phyloP scores from a whole-genome alignment of 2,888 invertebrate species.

The Himalopsyche anomala region DNA sequence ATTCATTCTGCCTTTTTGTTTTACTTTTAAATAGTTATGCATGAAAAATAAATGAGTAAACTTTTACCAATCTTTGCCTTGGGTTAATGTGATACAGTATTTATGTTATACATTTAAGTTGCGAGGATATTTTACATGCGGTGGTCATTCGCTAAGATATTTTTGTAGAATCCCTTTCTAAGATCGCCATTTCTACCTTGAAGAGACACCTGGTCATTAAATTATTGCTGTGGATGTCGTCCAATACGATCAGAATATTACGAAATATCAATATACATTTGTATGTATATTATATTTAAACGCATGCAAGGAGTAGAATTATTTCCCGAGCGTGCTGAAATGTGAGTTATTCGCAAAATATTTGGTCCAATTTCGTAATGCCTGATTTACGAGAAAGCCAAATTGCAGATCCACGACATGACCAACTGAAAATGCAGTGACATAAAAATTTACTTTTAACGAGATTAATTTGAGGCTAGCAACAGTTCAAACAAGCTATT shows the following conservation, averaged over 20 bases:
- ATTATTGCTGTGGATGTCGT: slow-evolving; percentile 25
- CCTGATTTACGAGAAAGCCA: background rate
- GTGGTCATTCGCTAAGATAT: background rate
- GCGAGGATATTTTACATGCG: background rate
- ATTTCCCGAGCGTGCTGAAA: background rate
- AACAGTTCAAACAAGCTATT: too few species aligned
- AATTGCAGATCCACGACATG: background rate
- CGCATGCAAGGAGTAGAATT: background rate
- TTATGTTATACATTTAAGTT: too few species aligned
- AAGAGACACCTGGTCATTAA: slow-evolving; percentile 16
- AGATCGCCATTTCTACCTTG: slow-evolving; percentile 40
- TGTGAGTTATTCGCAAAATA: background rate
- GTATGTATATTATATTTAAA: background rate
- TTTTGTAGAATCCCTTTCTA: slow-evolving; percentile 34
- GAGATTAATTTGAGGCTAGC: too few species aligned
- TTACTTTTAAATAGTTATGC: too few species aligned
- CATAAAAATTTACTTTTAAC: too few species aligned
- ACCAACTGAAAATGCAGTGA: too few species aligned
- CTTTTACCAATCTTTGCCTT: too few species aligned
- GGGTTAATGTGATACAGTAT: too few species aligned
- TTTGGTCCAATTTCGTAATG: background rate
- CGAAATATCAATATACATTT: background rate
- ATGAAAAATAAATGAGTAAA: too few species aligned
- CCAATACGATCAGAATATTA: background rate
- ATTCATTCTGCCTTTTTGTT: too few species aligned